Percentiles rank a stretch among this genome's conserved stretches.
phyloP scores from a whole-genome alignment of 2,888 invertebrate species.

The Macrophya alboannulata region DNA sequence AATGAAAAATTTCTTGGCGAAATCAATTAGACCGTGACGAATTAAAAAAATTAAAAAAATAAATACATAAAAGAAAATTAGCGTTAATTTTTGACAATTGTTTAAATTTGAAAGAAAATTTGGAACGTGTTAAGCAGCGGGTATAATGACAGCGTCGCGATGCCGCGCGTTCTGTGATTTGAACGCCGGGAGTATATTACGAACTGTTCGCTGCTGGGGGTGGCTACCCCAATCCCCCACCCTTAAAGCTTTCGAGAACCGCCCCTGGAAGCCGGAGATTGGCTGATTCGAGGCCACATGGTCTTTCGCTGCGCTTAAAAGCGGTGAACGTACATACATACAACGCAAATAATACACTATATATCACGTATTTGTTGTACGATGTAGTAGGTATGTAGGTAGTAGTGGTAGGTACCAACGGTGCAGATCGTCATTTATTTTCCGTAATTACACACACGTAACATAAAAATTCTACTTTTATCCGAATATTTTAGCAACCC shows the following conservation, averaged over 20 bases:
- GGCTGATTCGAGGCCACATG: conserved; percentile 68
- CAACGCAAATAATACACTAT: conserved; percentile 34
- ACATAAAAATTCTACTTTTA: not conserved
- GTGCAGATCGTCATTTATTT: not conserved
- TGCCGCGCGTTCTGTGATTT: conserved; percentile 75
- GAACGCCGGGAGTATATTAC: conserved; percentile 74
- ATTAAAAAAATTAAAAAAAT: not conserved
- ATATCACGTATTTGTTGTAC: conserved; percentile 2
- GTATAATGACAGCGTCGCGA: conserved; percentile 63
- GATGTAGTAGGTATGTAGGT: not conserved
- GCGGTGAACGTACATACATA: conserved; percentile 1
- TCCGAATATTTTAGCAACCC: not conserved
- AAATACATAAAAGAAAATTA: not conserved
- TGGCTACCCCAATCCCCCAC: conserved; percentile 61
- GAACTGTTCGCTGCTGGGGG: conserved; percentile 49
- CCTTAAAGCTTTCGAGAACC: conserved; percentile 69
- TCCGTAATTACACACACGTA: not conserved
- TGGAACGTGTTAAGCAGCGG: conserved; percentile 17
- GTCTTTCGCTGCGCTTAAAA: conserved; percentile 56
- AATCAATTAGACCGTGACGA: not conserved
- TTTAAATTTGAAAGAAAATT: conserved; percentile 13
- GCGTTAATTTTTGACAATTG: not conserved
- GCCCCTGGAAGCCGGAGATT: conserved; percentile 74
- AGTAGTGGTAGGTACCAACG: not conserved
- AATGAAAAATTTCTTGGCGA: not conserved